Percentiles rank a stretch among this genome's conserved stretches.
Evolutionary conservation across 23 tunicate species (phyloP).

Genomic region (Ascidia mentula): DNA sequence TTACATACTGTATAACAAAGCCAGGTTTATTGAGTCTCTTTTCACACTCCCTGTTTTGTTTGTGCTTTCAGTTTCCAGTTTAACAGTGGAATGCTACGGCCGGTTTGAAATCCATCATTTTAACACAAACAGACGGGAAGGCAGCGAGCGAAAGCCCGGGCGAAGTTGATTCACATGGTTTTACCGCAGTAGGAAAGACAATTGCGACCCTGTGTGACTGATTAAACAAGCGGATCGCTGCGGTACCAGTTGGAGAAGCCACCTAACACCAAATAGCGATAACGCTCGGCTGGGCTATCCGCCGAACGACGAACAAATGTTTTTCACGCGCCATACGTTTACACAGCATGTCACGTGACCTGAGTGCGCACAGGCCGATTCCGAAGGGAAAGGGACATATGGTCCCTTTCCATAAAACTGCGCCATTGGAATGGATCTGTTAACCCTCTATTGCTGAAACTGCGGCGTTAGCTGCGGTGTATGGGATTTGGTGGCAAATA

Average conservation of each 20-base stretch:
- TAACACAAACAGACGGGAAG: background rate
- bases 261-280: conserved; percentile 3
- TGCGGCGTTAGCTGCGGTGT: too few relatives aligned
- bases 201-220: background rate
- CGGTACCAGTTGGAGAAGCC: conserved; percentile 4
- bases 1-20: too few relatives aligned
- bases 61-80: too few relatives aligned
- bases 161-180: background rate
- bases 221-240: background rate
- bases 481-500: too few relatives aligned
- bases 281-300: conserved; percentile 6
- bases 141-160: background rate
- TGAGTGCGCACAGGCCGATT: too few relatives aligned
- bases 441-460: too few relatives aligned
- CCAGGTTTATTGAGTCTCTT: too few relatives aligned
- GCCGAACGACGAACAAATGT: background rate
- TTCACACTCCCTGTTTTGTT: too few relatives aligned
- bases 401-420: background rate
- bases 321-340: conserved; percentile 10
- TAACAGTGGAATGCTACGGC: too few relatives aligned
- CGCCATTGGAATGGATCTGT: too few relatives aligned
- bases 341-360: background rate
- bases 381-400: conserved; percentile 5
- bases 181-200: background rate
- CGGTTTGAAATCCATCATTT: background rate